These are phyloP conservation scores for Papilio polyxenes DNA, from an alignment of 1,140 invertebrate species.

Conservation along the genomic window DNA sequence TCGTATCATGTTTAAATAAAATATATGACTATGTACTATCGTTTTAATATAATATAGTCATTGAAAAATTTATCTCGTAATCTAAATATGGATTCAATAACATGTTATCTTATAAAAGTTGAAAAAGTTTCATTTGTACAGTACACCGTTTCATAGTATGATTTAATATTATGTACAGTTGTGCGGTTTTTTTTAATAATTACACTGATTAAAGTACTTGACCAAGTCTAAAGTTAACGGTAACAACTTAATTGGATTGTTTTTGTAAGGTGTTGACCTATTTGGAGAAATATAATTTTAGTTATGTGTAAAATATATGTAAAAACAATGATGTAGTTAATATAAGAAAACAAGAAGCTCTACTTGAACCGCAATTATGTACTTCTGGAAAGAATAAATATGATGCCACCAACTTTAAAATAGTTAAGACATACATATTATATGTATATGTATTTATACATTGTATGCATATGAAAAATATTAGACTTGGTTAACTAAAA, in stretches of 20 bases:
- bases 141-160: background rate
- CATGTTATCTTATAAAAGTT: background rate
- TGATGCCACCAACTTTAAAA: too few relatives aligned
- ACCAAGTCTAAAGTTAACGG: background rate
- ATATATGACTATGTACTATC: background rate
- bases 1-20: background rate
- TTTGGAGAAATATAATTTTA: too few relatives aligned
- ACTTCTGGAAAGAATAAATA: too few relatives aligned
- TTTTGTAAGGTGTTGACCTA: background rate
- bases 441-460: too few relatives aligned
- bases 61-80: background rate
- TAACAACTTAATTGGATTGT: background rate
- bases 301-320: too few relatives aligned
- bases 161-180: conserved; percentile 2
- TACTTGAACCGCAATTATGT: too few relatives aligned
- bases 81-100: background rate
- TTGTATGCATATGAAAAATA: too few relatives aligned
- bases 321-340: too few relatives aligned
- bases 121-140: background rate
- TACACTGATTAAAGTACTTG: background rate
- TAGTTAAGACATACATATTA: too few relatives aligned
- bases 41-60: background rate
- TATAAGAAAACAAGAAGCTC: too few relatives aligned
- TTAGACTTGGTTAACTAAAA: too few relatives aligned
- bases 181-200: background rate